Base-by-base conservation (phyloP, 2,113 vertebrate species). In the Cyanoderma ruficeps region DNA sequence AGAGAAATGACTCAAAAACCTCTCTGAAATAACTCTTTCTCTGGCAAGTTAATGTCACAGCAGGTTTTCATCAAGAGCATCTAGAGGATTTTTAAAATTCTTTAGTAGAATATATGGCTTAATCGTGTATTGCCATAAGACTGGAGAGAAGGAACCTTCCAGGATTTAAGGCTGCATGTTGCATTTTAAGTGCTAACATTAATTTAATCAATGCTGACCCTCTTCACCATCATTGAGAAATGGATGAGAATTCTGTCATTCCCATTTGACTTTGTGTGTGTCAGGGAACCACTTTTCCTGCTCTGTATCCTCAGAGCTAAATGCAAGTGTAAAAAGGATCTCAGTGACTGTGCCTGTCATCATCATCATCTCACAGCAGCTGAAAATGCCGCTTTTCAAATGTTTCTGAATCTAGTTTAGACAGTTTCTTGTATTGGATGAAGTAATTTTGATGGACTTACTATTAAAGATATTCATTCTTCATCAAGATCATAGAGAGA, bases 21-120 rank as follows among this genome's bases (percentile, higher is more conserved):
- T 59, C 77, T 92, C 86, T 90, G 83, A 96, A 92, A 52, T 96
- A 92, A 85, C 41, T 60, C 52, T 83, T 89, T 49, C 56, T 85
- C 94, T 94, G 72, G 49, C 53, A 96, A 96, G 70, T 93, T 81
- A 87, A 71, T 50, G 28, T 67, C 77, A 81, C 4, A 6, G 72
- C 50, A 89, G 41, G 28, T 92, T 94, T 91, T 95, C 71, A 39
- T 97, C 87, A 63, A 31, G 78, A 86, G 18, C 12, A 88, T 81
- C 61, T 75, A 35, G 55, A 83, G 37, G 42, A 83, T 91, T 89
- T 83, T 96, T 92, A 86, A 59, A 84, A 15, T 95, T 93, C 83
- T 82, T 33, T 50, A 92, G 79, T 67, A 59, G 44, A 65, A 77
- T 86, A 95, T 74, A 60, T 77, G 42, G 28, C 89, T 85, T 67